Base-by-base conservation (phyloP, 1,140 invertebrate species). In the Muscidifurax raptorellus region DNA sequence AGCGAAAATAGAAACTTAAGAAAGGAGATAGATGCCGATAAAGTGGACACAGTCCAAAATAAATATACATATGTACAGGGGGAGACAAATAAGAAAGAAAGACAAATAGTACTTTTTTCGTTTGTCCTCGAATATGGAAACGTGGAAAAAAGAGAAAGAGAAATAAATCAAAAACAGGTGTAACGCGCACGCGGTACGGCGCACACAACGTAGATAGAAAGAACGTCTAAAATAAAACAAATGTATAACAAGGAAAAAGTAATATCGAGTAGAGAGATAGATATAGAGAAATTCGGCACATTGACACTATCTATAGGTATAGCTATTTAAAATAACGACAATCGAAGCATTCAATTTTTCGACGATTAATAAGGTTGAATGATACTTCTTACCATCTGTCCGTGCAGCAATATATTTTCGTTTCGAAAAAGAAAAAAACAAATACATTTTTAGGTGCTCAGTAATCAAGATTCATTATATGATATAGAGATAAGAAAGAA, bases 321-420 rank as follows among this genome's bases (percentile, higher is more conserved):
- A 88, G 87, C 88, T 89, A 86, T 74, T 84, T 86, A 90, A 90
- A 91, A 88, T 86, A 92, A 92, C 90, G 89, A 91, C 89, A 92
- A 91, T 90, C 83, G 89, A 92, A 91, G 91, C 91, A 90, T 86
- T 91, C 90, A 90, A 91, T 88, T 88, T 90, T 89, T 89, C 90
- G 89, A 89, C 88, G 90, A 90, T 88, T 90, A 91, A 85, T 90
- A 91, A 89, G 90, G 89, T 92, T 89, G 89, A 91, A 84, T 90
- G 89, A 90, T 88, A 91, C 90, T 92, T 93, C 92, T 93, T 93
- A 93, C 92, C 92, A 93, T 93, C 92, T 93, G 92, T 92, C 92
- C 92, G 88, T 89, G 90, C 91, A 90, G 91, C 92, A 89, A 88
- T 90, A 88, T 85, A 86, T 81, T 86, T 87, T 83, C 84, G 25